Evolutionary conservation across 1,140 invertebrate species (phyloP), one percentile per base, ranked within the genome.

Genomic region (Penaeus chinensis): DNA sequence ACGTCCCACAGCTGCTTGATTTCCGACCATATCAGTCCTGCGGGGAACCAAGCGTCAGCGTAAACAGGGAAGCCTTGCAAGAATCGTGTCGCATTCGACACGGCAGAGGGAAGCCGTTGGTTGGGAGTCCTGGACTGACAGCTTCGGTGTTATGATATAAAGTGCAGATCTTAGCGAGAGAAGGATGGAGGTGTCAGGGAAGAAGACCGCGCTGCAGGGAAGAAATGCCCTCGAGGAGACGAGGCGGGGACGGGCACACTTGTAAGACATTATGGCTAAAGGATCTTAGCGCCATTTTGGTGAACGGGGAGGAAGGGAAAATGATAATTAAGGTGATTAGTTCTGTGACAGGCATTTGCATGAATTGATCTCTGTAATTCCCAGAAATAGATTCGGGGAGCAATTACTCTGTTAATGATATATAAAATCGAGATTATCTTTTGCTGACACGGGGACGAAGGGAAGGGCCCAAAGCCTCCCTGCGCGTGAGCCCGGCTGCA

Each of bases 1-100:
- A 98, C 97, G 92, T 99, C 97, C 98, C 98, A 99, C 42, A 99
- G 93, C 92, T 99, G 98, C 92, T 99, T 99, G 90, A 99, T 97
- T 93, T 99, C 98, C 90, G 97, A 98, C 98, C 98, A 99, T 91
- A 99, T 99, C 89, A 99, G 93, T 71, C 98, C 98, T 96, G 92
- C 88, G 78, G 54, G 65, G 7, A 42, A 54, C 22, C n/a, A 90
- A 60, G 90, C 81, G 81, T 88, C 24, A 47, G 27, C 13, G 32
- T 54, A 27, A n/a, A 82, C 27, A 54, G 11, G 54, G 54, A 54
- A 54, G 54, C 54, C 11, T 54, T 11, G 54, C 54, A 13, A 16
- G 10, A 54, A 54, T 54, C 54, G 1, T 54, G 16, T 16, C 54
- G 54, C 54, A 16, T 54, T 54, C 54, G 54, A 13, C 16, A 54